Base-by-base conservation (phyloP, 2,113 vertebrate species). In the Gasterosteus aculeatus region DNA sequence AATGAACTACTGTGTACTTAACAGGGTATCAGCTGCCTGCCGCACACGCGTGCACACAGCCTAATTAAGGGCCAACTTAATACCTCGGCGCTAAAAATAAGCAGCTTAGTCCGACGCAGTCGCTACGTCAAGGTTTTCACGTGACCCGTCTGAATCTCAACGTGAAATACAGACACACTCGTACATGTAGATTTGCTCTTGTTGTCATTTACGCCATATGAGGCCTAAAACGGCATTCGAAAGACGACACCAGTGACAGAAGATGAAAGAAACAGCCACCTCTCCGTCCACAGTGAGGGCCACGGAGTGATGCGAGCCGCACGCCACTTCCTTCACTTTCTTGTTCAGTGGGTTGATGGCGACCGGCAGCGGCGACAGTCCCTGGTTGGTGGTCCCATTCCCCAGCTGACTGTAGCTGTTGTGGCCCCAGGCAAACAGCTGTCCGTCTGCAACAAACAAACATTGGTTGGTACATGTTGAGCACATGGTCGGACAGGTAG, bases 321-420 rank as follows among this genome's bases (percentile, higher is more conserved):
- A 98, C 10, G 96, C 94, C 73, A 98, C 96, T 87, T 97, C 93
- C 2, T 86, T 92, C 85, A 97, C 95, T 81, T 93, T 96, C 91
- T 97, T 98, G 81, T 92, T 89, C 87, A 95, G 89, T 26, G 96
- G 92, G 81, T 96, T 97, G 63, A 95, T 91, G 9, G 94, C 95
- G 80, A 98, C 93, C 80, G 95, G 94, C 79, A 95, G 69, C 4
- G 97, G 97, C 42, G 93, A 94, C 71, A 96, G 83, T 14, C 95
- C 96, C 78, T 96, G 96, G 84, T 94, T 96, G 39, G 96, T 95
- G 0, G 93, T 95, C 41, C 97, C 96, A 60, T 96, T 98, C 15
- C 97, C 97, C 78, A 98, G 92, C 42, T 99, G 97, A 91, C 96
- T 97, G 82, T 98, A 97, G 70, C 96, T 96, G 56, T 98, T 99